Evolutionary conservation across 2,888 invertebrate species (phyloP), one percentile per base, ranked within the genome.

Genomic region (Digitonthophagus gazella): DNA sequence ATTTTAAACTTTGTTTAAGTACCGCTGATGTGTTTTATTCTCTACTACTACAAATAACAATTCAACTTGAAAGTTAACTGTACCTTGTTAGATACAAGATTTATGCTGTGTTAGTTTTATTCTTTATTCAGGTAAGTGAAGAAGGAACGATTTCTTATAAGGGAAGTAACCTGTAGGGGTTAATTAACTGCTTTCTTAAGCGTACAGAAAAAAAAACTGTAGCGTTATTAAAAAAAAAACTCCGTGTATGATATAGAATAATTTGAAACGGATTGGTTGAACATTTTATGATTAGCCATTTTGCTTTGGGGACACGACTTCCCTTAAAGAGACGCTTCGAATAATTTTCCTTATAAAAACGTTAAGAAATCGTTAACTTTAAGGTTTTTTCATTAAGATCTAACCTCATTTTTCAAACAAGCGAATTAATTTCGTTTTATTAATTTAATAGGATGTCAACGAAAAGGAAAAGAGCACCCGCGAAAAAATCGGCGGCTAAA

Each of bases 401-500:
- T 5, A 11, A 11, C n/a, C 57, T 57, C n/a, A 1, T 3, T 57
- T 8, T 57, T 8, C 57, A n/a, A n/a, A n/a, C n/a, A n/a, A n/a
- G n/a, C n/a, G n/a, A n/a, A 11, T n/a, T 16, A 16, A 15, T 57
- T 57, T 8, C 6, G 57, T 57, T 5, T 57, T 57, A 57, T 11
- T 57, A 20, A 19, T 16, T 20, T 61, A 68, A 67, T 58, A 68
- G 70, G 68, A 80, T 80, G 81, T 80, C 81, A 19, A 75, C 77
- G 20, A 82, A 82, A 75, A 76, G 82, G 70, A 83, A 83, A 78
- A 78, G 81, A 72, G 79, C 78, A 15, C 82, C 83, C 8, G 74
- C 76, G 2, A 82, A 81, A 71, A 80, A 80, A 74, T 72, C 75
- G 2, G 75, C 74, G 5, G 74, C 73, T 5, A 82, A 82, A 75